Conservation (phyloP, 2,797 vertebrate species). For the Danio tinwini region DNA sequence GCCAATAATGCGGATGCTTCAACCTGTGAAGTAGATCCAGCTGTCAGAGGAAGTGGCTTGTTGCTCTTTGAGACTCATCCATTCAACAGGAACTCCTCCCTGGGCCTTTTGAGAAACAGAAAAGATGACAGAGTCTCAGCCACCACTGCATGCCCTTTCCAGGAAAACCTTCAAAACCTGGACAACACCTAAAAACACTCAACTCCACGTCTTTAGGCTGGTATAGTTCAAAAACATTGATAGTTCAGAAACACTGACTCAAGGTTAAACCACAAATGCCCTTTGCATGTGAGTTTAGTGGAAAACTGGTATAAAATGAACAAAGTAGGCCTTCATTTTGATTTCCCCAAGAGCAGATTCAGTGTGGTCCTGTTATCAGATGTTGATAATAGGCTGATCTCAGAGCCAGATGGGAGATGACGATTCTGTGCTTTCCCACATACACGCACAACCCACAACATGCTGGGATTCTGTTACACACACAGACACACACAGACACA, state of each 20-base stretch:
- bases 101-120: slow-evolving; percentile 40
- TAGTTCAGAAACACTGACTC: background rate
- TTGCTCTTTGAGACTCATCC: slow-evolving; percentile 23
- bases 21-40: slow-evolving; percentile 21
- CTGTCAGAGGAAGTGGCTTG: slow-evolving; percentile 21
- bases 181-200: background rate
- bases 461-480: slow-evolving; percentile 36
- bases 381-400: slow-evolving; percentile 62
- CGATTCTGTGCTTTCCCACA: slow-evolving; percentile 9
- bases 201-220: background rate
- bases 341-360: background rate
- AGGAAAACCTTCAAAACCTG: background rate
- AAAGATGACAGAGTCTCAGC: slow-evolving; percentile 31
- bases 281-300: background rate
- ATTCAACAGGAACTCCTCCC: slow-evolving; percentile 44
- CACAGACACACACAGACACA: no score
- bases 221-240: background rate
- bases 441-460: background rate
- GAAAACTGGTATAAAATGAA: background rate
- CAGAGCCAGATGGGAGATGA: slow-evolving; percentile 44
- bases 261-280: background rate
- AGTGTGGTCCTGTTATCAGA: background rate
- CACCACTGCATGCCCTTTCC: background rate
- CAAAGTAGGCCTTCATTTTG: background rate
- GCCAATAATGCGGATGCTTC: slow-evolving; percentile 34